Evolutionary conservation across 2,888 invertebrate genomes (phyloP), one percentile per base, ranked within the genome.

Genomic region (Athalia circularis): DNA sequence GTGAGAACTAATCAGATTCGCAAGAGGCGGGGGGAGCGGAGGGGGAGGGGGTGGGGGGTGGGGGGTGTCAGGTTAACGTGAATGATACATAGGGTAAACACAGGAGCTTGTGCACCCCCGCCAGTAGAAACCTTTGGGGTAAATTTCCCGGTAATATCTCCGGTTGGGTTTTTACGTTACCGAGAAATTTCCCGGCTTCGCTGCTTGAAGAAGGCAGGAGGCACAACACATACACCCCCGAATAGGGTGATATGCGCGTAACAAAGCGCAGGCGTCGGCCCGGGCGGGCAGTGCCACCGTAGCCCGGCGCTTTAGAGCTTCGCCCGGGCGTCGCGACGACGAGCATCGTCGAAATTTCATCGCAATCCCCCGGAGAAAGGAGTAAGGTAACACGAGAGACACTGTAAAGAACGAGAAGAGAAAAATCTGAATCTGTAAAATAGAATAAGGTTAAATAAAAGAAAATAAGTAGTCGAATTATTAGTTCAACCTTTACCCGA

Each of bases 261-360:
- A 52, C 52, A 75, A 11, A 7, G 75, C 75, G 75, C 75, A 75
- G 50, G 75, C 75, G 75, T 64, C 64, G 75, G 75, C 75, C 75
- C 90, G 89, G 90, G 87, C 89, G 88, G 89, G 88, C 87, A 89
- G 89, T 89, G 88, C 88, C 87, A 88, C 86, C 85, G 88, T 87
- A 88, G 88, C 89, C 89, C 88, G 88, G 89, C 89, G 89, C 64
- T 88, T 90, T 87, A 89, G 89, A 90, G 90, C 90, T 90, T 89
- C 90, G 90, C 89, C 90, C 90, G 90, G 89, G 87, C 86, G 87
- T 86, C 85, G 86, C 85, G 88, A 89, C 88, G 89, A 87, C 89
- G 88, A 88, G 87, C 83, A 84, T 84, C 83, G 83, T 86, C 87
- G 85, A 87, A 87, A 86, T 86, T 74, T 78, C 78, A 72, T 65